These are phyloP conservation scores for Gallinago paraguaiae DNA, from an alignment of 2,113 vertebrate species.

Conservation along the genomic window DNA sequence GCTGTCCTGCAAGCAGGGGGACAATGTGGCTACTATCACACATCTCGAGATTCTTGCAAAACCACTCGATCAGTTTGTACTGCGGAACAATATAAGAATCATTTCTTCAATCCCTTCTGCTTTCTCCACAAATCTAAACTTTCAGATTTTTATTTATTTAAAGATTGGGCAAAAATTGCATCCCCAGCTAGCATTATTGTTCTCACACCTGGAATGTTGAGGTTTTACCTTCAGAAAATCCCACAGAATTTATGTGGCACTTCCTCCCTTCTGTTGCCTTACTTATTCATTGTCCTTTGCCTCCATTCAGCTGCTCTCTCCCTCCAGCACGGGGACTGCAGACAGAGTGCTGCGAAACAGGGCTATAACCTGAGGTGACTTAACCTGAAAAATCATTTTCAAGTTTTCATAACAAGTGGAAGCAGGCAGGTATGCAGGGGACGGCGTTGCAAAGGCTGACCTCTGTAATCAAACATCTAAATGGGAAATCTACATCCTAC, in stretches of 20 bases:
- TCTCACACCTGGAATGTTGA: fast-evolving
- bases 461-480: neutral
- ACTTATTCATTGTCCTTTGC: neutral
- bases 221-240: neutral
- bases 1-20: neutral
- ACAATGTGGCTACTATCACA: neutral
- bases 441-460: neutral
- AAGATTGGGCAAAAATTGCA: neutral
- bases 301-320: neutral
- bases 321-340: neutral
- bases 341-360: fast-evolving
- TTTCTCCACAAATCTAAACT: neutral
- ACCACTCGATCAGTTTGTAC: neutral
- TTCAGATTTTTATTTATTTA: neutral
- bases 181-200: neutral
- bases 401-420: neutral
- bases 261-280: neutral
- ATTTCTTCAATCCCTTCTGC: neutral
- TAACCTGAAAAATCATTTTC: neutral
- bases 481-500: neutral
- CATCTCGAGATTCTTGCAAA: neutral
- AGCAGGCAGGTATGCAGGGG: neutral
- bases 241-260: neutral
- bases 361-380: neutral
- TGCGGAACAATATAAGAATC: fast-evolving